phyloP scores from a whole-genome alignment of 37 sponge, comb jelly and placozoan genomes.

The Theonella swinhoei region DNA sequence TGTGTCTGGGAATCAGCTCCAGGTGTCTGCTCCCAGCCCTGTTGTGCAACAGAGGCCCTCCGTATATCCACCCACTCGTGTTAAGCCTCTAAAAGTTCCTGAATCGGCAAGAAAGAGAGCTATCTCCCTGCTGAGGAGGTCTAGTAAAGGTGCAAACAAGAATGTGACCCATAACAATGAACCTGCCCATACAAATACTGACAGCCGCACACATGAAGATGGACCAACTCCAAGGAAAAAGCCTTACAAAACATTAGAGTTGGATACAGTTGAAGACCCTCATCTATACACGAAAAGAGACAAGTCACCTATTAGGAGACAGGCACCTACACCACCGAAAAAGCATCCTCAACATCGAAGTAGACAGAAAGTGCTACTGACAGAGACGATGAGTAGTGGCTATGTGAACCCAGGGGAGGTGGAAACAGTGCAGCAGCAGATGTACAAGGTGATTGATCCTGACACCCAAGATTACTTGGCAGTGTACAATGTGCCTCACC shows the following conservation, averaged over 20 bases:
- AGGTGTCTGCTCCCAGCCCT: background rate
- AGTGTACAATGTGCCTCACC: background rate
- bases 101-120: too few species aligned
- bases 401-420: background rate
- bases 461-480: conserved; percentile 1
- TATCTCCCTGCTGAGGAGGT: background rate
- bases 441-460: background rate
- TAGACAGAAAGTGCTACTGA: background rate
- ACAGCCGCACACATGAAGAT: background rate
- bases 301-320: background rate
- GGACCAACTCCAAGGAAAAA: background rate
- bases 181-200: background rate
- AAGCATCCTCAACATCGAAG: background rate
- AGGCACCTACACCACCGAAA: background rate
- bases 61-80: background rate
- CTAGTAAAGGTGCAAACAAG: too few species aligned
- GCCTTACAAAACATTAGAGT: background rate
- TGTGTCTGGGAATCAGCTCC: background rate
- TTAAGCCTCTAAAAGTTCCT: too few species aligned
- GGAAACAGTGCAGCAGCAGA: background rate
- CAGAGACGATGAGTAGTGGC: background rate
- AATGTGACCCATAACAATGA: background rate
- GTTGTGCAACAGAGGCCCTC: background rate
- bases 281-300: background rate
- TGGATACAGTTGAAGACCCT: background rate